These are phyloP conservation scores for Rhabdornis inornatus DNA, from an alignment of 2,113 vertebrate genomes.

Conservation along the genomic window DNA sequence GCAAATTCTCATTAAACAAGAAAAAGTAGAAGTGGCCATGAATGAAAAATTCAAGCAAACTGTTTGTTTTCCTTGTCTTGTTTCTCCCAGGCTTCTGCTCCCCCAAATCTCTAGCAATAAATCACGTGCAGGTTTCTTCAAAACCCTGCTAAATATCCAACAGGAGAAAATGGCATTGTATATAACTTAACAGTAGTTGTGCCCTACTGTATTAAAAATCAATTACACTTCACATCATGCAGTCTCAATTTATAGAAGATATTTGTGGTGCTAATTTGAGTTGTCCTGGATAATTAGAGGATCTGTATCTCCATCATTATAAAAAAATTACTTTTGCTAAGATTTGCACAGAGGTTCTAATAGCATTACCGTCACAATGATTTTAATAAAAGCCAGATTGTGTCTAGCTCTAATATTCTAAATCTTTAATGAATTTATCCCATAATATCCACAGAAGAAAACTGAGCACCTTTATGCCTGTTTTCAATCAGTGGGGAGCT, in stretches of 20 bases:
- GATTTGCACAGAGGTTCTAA: not conserved
- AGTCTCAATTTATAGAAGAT: not conserved
- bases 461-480: not conserved
- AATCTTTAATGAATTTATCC: not conserved
- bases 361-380: not conserved
- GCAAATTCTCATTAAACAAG: not conserved
- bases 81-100: not conserved
- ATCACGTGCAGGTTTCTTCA: not conserved
- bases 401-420: not conserved
- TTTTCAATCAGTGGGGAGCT: not conserved
- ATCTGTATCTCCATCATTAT: not conserved
- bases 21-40: not conserved
- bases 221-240: slow-evolving; percentile 4
- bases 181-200: not conserved
- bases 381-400: not conserved
- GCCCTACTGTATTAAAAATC: not conserved
- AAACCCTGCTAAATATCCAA: not conserved
- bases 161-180: not conserved
- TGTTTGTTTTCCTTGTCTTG: not conserved
- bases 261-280: slow-evolving; percentile 16
- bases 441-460: not conserved
- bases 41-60: not conserved
- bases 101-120: not conserved
- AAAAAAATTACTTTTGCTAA: not conserved
- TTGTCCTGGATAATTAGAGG: slow-evolving; percentile 17